Base-by-base conservation (phyloP, 2,113 vertebrate genomes). In the Hippocampus barbouri region DNA sequence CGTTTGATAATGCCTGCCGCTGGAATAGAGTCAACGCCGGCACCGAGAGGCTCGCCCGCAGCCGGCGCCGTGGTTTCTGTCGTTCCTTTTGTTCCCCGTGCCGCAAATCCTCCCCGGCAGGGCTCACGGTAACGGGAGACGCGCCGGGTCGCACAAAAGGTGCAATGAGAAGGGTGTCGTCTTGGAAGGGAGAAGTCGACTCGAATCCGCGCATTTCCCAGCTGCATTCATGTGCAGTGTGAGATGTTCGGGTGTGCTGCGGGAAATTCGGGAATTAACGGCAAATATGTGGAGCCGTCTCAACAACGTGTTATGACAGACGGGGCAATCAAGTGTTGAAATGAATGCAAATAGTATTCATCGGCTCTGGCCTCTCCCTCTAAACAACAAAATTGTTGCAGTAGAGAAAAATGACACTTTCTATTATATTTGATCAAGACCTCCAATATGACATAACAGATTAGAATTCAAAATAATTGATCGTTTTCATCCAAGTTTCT, bases 1-100 rank as follows among this genome's bases (percentile, higher is more conserved):
- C 51, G 25, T 64, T 75, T 84, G 82, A 89, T 87, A 80, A 76
- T 63, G 73, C 34, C 64, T 79, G 79, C 66, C 0, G 25, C 75
- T 68, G 78, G 72, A 89, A 53, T 21, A 0, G 49, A 82, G 82
- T 78, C 76, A 1, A 70, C 25, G 27, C 72, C 66, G 84, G 78
- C 78, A 86, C 80, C 7, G 72, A 81, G 68, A 78, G 80, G 21
- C 20, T 67, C 8, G 18, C 18, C 76, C 60, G 75, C 76, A 18
- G 15, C 63, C 62, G 21, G 62, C 23, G 64, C 71, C 69, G 75
- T 60, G 21, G 11, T 70, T 64, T 83, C 70, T 64, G 25, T 72
- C 68, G 1, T 25, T 21, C 64, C 66, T 8, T 76, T 76, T 74
- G 69, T 82, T 77, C 66, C 41, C 75, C 21, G 34, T 71, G 43